phyloP scores from a whole-genome alignment of 2,888 invertebrate species.

The Stenodera caucasica region DNA sequence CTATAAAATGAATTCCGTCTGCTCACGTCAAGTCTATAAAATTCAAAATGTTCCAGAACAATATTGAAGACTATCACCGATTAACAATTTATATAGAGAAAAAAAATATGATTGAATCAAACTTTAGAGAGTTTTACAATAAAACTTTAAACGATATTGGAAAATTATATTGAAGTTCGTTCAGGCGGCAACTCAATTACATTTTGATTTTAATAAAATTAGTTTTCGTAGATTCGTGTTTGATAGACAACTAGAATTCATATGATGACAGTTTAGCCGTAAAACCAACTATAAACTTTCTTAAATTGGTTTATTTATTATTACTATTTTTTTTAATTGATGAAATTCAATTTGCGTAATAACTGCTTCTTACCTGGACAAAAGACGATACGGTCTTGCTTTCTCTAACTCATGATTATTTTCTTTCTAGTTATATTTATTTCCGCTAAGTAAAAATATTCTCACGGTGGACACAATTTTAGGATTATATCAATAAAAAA shows the following conservation, averaged over 20 bases:
- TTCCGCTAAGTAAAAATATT: conserved; percentile 27
- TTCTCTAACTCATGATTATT: conserved; percentile 27
- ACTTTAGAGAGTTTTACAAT: not conserved
- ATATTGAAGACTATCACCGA: not conserved
- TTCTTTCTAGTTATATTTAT: conserved; percentile 28
- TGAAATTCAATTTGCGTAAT: not conserved
- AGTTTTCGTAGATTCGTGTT: not conserved
- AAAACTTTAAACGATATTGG: not conserved
- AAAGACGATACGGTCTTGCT: conserved; percentile 28
- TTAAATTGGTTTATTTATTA: too few relatives aligned
- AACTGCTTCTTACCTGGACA: not conserved
- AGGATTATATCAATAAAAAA: not conserved
- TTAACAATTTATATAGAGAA: not conserved
- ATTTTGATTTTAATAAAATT: not conserved
- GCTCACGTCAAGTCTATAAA: conserved; percentile 35
- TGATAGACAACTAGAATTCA: not conserved
- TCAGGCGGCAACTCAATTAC: not conserved
- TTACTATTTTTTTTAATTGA: not conserved
- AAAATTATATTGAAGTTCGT: not conserved
- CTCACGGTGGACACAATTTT: conserved; percentile 31
- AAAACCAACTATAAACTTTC: too few relatives aligned
- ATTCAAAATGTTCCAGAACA: conserved; percentile 33
- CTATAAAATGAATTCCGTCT: conserved; percentile 34
- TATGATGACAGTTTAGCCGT: too few relatives aligned
- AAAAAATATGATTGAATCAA: too few relatives aligned